Evolutionary conservation across 2,888 invertebrate genomes (phyloP).

Genomic region (Cryptus viduatorius): DNA sequence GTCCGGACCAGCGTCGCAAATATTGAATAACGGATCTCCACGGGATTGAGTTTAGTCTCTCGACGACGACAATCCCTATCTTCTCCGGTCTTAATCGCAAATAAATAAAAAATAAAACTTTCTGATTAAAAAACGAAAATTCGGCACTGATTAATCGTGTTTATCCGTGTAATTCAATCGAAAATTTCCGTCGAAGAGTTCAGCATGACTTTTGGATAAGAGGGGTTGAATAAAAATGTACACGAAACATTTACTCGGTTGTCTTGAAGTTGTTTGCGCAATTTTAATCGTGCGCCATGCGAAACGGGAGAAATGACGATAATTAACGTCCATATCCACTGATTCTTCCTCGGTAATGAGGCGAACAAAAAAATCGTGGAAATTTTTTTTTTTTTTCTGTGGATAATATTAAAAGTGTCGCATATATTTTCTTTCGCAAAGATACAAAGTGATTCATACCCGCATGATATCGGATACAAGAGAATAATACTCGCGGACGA

Average conservation of each 20-base stretch:
- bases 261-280: constrained; percentile 10
- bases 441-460: constrained; percentile 14
- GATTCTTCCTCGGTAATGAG: neutral
- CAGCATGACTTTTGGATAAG: neutral
- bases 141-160: constrained; percentile 17
- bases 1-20: neutral
- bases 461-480: constrained; percentile 18
- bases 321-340: constrained; percentile 21
- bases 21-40: constrained; percentile 38
- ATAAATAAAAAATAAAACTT: constrained; percentile 4
- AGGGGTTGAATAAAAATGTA: neutral
- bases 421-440: neutral
- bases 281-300: constrained; percentile 22
- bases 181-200: neutral
- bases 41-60: constrained; percentile 18
- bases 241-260: neutral
- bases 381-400: neutral
- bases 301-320: neutral
- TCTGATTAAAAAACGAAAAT: constrained; percentile 34
- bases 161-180: constrained; percentile 26
- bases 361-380: neutral
- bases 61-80: neutral
- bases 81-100: neutral
- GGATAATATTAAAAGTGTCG: constrained; percentile 10
- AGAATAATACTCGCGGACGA: constrained; percentile 34